These are phyloP conservation scores for Eupithecia insigniata DNA, from an alignment of 2,888 invertebrate genomes.

Conservation along the genomic window DNA sequence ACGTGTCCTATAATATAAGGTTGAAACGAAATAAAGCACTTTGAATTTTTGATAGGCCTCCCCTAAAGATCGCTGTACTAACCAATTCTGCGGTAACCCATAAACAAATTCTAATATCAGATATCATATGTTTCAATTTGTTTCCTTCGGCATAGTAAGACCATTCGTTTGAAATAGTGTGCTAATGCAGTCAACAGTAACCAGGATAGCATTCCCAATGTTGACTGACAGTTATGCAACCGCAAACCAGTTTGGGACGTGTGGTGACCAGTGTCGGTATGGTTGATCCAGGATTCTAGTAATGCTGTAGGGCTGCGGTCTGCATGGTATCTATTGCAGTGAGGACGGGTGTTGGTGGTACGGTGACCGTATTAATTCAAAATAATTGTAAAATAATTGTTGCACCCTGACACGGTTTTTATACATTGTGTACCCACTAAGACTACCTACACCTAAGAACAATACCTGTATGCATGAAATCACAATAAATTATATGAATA, in stretches of 20 bases:
- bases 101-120: background rate
- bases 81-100: too few species aligned
- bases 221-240: slow-evolving; percentile 18
- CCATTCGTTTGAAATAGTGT: background rate
- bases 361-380: background rate
- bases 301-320: slow-evolving; percentile 19
- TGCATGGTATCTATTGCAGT: background rate
- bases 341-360: background rate
- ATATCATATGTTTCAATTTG: background rate
- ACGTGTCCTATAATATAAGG: too few species aligned
- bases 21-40: too few species aligned
- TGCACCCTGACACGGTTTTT: too few species aligned
- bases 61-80: too few species aligned
- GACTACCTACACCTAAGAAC: too few species aligned
- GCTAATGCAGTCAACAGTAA: background rate
- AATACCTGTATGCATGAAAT: too few species aligned
- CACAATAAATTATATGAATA: too few species aligned
- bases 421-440: too few species aligned
- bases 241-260: slow-evolving; percentile 24
- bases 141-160: background rate
- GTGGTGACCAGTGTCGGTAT: background rate
- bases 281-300: slow-evolving; percentile 16
- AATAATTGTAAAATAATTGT: too few species aligned
- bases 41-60: too few species aligned
- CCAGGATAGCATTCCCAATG: slow-evolving; percentile 1